phyloP scores from a whole-genome alignment of 2,113 vertebrate species.

The Brevimyrus niger region DNA sequence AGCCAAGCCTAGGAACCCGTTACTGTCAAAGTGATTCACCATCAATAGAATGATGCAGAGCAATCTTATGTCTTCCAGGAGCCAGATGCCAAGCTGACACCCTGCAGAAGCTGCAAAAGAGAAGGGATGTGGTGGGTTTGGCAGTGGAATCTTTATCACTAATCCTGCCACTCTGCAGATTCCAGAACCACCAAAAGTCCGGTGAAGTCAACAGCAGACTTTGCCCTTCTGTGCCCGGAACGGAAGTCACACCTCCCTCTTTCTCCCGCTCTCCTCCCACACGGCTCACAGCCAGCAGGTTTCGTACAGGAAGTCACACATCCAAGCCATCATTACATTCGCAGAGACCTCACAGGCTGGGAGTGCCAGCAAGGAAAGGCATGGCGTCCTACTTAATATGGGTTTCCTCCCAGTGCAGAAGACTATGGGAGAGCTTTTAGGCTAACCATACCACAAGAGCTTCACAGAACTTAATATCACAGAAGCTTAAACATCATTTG shows the following conservation, averaged over 20 bases:
- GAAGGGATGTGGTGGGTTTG: neutral
- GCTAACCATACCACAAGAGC: neutral
- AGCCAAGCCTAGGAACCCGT: neutral
- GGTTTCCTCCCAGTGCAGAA: neutral
- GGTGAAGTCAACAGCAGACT: neutral
- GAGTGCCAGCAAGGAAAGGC: neutral
- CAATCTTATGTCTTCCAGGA: neutral
- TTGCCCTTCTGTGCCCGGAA: neutral
- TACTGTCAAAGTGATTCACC: neutral
- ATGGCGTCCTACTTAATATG: neutral
- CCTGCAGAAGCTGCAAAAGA: neutral
- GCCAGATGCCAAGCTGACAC: neutral
- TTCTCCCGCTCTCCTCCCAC: neutral
- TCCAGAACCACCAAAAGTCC: neutral
- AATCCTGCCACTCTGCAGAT: neutral
- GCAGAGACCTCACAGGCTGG: neutral
- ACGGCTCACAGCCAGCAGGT: neutral
- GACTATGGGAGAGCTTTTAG: neutral
- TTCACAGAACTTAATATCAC: neutral
- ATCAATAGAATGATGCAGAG: neutral
- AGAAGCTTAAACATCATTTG: neutral
- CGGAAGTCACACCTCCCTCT: neutral
- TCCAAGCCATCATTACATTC: neutral
- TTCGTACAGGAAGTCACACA: neutral
- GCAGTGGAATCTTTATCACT: neutral